Evolutionary conservation across 2,113 vertebrate genomes (phyloP).

Genomic region (Trogon melanurus): DNA sequence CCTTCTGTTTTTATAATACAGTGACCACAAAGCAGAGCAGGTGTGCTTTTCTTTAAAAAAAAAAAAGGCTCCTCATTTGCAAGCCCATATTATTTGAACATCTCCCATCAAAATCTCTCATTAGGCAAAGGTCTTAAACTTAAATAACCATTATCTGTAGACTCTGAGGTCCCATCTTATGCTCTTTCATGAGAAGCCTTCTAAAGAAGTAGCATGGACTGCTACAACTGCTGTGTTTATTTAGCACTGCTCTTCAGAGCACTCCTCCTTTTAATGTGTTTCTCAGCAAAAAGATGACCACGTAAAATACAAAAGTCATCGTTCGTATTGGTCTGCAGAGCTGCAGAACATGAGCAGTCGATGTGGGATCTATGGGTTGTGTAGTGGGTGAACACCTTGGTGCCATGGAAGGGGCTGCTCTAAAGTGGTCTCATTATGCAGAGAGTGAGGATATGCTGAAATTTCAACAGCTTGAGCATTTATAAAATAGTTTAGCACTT

Average conservation of each 20-base stretch:
- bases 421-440: neutral
- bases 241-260: neutral
- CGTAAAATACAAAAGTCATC: neutral
- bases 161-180: neutral
- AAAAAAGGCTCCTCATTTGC: neutral
- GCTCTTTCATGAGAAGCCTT: neutral
- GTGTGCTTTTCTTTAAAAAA: neutral
- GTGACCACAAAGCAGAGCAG: neutral
- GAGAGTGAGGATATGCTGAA: neutral
- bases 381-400: neutral
- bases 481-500: neutral
- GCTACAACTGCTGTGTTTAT: neutral
- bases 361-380: fast-evolving
- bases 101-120: neutral
- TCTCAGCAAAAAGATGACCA: neutral
- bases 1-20: constrained; percentile 10
- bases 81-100: neutral
- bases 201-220: neutral
- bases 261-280: neutral
- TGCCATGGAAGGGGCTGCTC: neutral
- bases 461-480: neutral
- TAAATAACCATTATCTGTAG: neutral
- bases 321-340: neutral
- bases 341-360: fast-evolving
- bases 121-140: neutral